Evolutionary conservation across 2,113 vertebrate genomes (phyloP), one percentile per base, ranked within the genome.

Genomic region (Ptilonorhynchus violaceus): DNA sequence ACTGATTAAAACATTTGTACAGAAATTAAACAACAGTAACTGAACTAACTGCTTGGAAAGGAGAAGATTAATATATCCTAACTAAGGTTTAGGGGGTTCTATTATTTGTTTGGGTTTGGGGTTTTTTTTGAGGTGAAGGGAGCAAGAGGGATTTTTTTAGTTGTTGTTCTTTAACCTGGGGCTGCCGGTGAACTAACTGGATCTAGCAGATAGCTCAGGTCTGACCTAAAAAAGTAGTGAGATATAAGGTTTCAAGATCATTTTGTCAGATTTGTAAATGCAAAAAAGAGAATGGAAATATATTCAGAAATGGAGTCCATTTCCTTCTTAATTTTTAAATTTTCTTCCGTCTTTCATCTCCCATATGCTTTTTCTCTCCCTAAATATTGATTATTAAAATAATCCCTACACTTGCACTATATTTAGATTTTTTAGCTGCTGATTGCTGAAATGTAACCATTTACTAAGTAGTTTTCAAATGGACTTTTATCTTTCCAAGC

Each of bases 31-130:
- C 13, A 53, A 13, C 15, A 76, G 17, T 46, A 18, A 66, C n/a
- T 69, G 31, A 58, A 62, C 12, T 46, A 28, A 58, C 5, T 47
- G 1, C 41, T 80, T 66, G 20, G 9, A 66, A 85, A 90, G 14
- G 21, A 58, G 25, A 41, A 55, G 14, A 70, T 30, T 35, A 56
- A 50, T 62, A 28, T 15, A 84, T 8, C 11, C 5, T 74, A 84
- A 63, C 1, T 25, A 58, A 22, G 2, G 1, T 3, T 21, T 35
- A 46, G 21, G 35, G 8, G 5, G 0, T 2, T 55, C 41, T 37
- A 9, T 31, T 35, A 2, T 24, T 46, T 42, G 10, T 19, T 81
- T 33, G 11, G 4, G 4, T 16, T 31, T 41, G 12, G 17, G 39
- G n/a, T 8, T 7, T 47, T 52, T 52, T 53, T 35, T 59, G 28